Percentiles rank a stretch among this genome's conserved stretches.
Conservation (phyloP, 2,797 vertebrate genomes). For the Glossophaga mutica region DNA sequence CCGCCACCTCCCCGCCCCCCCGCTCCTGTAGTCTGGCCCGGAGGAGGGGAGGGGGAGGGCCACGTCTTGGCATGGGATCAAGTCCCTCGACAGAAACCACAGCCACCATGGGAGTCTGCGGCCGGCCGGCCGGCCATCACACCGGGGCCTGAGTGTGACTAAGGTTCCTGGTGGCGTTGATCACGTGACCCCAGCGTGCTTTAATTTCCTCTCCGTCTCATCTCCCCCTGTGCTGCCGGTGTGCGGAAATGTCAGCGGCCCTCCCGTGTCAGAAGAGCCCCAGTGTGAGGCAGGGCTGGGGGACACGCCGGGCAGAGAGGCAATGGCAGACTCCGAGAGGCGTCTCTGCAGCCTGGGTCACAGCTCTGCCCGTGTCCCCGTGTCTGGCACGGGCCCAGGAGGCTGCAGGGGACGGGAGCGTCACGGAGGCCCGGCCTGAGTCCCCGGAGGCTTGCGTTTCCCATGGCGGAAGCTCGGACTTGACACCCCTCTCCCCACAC, state of each 20-base stretch:
- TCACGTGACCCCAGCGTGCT: neutral
- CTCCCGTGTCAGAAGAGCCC: too few relatives aligned
- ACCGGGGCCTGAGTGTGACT: neutral
- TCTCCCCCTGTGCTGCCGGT: neutral
- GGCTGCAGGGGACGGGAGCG: neutral
- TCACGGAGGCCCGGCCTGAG: neutral
- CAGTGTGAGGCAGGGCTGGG: neutral
- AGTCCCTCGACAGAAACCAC: neutral
- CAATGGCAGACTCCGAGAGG: accelerated
- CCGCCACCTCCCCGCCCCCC: too few relatives aligned
- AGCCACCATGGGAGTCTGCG: neutral
- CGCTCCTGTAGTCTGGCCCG: neutral
- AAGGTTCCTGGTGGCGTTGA: neutral
- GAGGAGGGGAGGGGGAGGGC: too few relatives aligned
- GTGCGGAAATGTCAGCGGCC: neutral
- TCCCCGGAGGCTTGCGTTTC: neutral
- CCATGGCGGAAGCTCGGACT: neutral
- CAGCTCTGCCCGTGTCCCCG: accelerated
- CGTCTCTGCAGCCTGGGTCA: too few relatives aligned
- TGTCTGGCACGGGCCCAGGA: neutral
- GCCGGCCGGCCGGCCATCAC: neutral
- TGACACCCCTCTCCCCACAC: neutral
- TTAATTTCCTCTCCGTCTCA: neutral
- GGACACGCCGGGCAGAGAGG: neutral
- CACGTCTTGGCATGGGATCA: neutral